Percentiles rank a stretch among this genome's conserved stretches.
These are phyloP conservation scores for Keiferia lycopersicella DNA, from an alignment of 2,888 invertebrate species.

Conservation along the genomic window DNA sequence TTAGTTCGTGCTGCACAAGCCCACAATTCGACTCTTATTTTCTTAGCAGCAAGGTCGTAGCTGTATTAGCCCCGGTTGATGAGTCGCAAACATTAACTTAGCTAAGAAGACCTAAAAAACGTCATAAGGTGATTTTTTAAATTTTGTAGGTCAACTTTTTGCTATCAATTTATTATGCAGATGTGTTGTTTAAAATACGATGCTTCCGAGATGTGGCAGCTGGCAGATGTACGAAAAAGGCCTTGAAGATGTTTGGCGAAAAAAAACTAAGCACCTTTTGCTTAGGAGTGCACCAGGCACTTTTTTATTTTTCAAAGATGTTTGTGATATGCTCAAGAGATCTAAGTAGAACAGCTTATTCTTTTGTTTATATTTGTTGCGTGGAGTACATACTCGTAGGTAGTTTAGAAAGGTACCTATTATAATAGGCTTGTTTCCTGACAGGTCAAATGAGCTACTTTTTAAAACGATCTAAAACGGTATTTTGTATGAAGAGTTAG, in stretches of 20 bases:
- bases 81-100: slow-evolving; percentile 2
- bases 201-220: slow-evolving; percentile 67
- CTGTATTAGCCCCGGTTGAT: slow-evolving; percentile 26
- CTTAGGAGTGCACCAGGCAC: slow-evolving; percentile 51
- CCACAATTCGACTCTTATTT: slow-evolving; percentile 34
- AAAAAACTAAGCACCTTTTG: slow-evolving; percentile 71
- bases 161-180: slow-evolving; percentile 77
- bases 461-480: too few species aligned
- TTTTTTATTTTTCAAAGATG: slow-evolving; percentile 46
- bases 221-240: slow-evolving; percentile 70
- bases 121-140: slow-evolving; percentile 51
- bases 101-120: slow-evolving; percentile 18
- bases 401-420: neutral
- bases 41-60: slow-evolving; percentile 36
- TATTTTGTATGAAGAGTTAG: too few species aligned
- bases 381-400: neutral
- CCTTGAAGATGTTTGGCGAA: slow-evolving; percentile 68
- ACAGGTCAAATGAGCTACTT: too few species aligned
- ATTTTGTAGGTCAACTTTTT: slow-evolving; percentile 78
- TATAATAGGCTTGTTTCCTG: too few species aligned
- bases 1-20: slow-evolving; percentile 1
- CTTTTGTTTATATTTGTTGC: slow-evolving; percentile 3
- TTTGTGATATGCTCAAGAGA: slow-evolving; percentile 41
- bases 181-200: slow-evolving; percentile 69
- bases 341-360: slow-evolving; percentile 32